phyloP scores from a whole-genome alignment of 2,797 vertebrate species.

The Syndactyla subalaris region DNA sequence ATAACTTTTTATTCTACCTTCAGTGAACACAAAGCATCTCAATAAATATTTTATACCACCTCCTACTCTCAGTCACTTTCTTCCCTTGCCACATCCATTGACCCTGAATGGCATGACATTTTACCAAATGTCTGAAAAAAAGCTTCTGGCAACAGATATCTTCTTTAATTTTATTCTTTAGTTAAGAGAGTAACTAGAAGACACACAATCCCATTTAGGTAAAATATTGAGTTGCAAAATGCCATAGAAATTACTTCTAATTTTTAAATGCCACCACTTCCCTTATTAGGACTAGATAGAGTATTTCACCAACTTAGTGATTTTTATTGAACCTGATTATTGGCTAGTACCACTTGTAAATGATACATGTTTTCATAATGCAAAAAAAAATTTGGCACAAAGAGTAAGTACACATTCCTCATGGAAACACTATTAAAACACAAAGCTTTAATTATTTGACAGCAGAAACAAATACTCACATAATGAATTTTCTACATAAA shows the following conservation, averaged over 20 bases:
- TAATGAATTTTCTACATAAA: background rate
- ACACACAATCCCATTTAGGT: background rate
- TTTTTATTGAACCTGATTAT: background rate
- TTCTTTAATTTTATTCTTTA: background rate
- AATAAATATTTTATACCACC: background rate
- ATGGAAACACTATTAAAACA: background rate
- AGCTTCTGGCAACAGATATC: background rate
- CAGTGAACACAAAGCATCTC: background rate
- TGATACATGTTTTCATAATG: background rate
- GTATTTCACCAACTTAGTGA: background rate
- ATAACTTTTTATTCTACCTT: background rate
- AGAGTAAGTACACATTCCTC: background rate
- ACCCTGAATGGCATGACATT: background rate
- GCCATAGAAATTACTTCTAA: background rate
- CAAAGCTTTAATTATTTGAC: background rate
- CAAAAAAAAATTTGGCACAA: background rate
- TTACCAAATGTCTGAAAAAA: background rate
- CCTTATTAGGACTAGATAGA: background rate
- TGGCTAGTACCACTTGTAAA: background rate
- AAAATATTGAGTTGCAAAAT: background rate
- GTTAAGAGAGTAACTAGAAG: background rate
- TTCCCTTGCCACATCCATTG: background rate
- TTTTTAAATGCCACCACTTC: background rate
- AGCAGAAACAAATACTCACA: background rate
- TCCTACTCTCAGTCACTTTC: background rate